A percentile compares a stretch with the other conserved stretches of the same genome.
Conservation (phyloP, 2,113 vertebrate genomes). For the Machaerirhynchus nigripectus region DNA sequence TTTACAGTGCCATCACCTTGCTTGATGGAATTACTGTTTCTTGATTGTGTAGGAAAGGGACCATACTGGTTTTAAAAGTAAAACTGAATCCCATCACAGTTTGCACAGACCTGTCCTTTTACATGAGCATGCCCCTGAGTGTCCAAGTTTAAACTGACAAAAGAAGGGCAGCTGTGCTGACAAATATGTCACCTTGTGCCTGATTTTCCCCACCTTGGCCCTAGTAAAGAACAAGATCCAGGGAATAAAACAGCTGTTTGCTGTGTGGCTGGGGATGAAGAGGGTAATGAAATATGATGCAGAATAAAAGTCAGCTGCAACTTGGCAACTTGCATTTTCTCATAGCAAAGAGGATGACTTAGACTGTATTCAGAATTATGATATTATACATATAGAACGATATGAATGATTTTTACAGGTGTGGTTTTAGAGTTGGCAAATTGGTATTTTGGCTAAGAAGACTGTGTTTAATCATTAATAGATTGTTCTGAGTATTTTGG, state of each 20-base stretch:
- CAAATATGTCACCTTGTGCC: neutral
- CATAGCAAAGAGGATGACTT: neutral
- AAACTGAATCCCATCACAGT: neutral
- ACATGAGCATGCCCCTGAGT: accelerated
- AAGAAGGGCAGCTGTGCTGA: neutral
- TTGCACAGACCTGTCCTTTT: neutral
- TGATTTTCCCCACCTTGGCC: neutral
- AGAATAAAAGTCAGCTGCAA: constrained; percentile 24
- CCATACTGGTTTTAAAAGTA: neutral
- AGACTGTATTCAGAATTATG: neutral
- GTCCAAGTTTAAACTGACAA: neutral
- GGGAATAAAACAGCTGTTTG: constrained; percentile 44
- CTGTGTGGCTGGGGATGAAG: neutral
- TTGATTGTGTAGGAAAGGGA: neutral
- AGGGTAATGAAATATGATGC: constrained; percentile 34
- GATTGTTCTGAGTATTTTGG: neutral
- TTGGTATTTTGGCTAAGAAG: neutral
- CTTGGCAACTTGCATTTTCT: constrained; percentile 24
- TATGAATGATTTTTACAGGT: neutral
- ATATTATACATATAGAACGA: neutral
- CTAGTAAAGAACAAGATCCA: neutral
- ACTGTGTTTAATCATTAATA: neutral
- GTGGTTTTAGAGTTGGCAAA: neutral
- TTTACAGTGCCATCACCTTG: neutral
- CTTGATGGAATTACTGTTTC: neutral